Conservation (phyloP, 2,888 invertebrate genomes). For the Agrilus mali region DNA sequence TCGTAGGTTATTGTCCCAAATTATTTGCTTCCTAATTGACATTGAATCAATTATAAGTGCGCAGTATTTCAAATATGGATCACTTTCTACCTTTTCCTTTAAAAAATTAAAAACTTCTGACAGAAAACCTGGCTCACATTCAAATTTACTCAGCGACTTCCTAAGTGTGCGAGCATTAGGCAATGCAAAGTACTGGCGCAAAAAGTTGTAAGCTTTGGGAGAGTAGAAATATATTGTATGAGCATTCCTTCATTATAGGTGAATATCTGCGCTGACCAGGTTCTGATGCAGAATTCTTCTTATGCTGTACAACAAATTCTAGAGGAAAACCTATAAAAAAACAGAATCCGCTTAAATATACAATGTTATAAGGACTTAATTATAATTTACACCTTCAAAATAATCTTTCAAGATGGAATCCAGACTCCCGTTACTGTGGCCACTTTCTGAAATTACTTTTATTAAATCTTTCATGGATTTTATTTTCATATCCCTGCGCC, state of each 20-base stretch:
- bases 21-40: conserved; percentile 6
- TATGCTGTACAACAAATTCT: conserved; percentile 2
- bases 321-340: conserved; percentile 1
- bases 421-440: conserved; percentile 3
- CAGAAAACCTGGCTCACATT: conserved; percentile 4
- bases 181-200: conserved; percentile 4
- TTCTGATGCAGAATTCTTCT: background rate
- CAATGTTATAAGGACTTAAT: too few relatives aligned
- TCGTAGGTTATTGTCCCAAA: conserved; percentile 4
- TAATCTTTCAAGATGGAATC: conserved; percentile 2
- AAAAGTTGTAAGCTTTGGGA: conserved; percentile 5
- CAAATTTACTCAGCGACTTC: conserved; percentile 3
- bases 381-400: conserved; percentile 3
- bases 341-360: too few relatives aligned
- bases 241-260: conserved; percentile 5
- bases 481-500: conserved; percentile 4
- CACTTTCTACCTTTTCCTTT: background rate
- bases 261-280: conserved; percentile 1
- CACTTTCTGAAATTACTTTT: conserved; percentile 3
- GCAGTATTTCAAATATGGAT: background rate
- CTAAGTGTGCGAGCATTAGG: conserved; percentile 5
- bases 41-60: conserved; percentile 5
- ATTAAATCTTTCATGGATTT: conserved; percentile 6
- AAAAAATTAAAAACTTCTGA: conserved; percentile 5
- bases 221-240: conserved; percentile 8